Conservation (phyloP, 92 coral and sea anemone genomes). For the Paragorgia papillata region DNA sequence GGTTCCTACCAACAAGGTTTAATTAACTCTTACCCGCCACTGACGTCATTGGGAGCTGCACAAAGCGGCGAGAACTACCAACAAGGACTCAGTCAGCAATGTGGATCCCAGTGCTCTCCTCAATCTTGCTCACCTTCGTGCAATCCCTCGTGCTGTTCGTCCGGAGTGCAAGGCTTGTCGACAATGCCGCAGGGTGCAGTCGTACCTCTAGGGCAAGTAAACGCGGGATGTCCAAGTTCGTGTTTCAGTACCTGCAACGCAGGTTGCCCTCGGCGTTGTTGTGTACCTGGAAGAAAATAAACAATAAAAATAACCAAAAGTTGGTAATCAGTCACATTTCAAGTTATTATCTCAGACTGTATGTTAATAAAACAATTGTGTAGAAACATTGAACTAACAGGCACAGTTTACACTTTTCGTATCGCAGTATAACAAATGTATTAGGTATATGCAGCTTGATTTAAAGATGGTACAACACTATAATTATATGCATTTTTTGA, state of each 20-base stretch:
- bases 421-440: no score
- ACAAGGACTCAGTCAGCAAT: conserved; percentile 27
- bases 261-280: conserved; percentile 87
- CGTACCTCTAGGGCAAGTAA: conserved; percentile 20
- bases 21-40: conserved; percentile 29
- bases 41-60: not conserved
- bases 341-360: no score
- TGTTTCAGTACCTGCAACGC: conserved; percentile 72
- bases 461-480: no score
- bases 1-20: conserved; percentile 45
- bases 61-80: conserved; percentile 18
- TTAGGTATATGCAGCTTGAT: no score
- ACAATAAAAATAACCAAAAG: not conserved
- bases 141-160: conserved; percentile 40
- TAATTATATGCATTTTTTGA: no score
- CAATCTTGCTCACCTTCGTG: conserved; percentile 42
- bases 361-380: no score
- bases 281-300: conserved; percentile 69
- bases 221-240: conserved; percentile 65
- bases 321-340: no score
- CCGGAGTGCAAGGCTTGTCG: not conserved
- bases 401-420: no score
- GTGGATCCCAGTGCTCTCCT: conserved; percentile 21
- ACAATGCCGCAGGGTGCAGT: not conserved
- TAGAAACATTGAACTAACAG: no score